Evolutionary conservation across 1,140 invertebrate species (phyloP).

Genomic region (Drosophila pectinifera): DNA sequence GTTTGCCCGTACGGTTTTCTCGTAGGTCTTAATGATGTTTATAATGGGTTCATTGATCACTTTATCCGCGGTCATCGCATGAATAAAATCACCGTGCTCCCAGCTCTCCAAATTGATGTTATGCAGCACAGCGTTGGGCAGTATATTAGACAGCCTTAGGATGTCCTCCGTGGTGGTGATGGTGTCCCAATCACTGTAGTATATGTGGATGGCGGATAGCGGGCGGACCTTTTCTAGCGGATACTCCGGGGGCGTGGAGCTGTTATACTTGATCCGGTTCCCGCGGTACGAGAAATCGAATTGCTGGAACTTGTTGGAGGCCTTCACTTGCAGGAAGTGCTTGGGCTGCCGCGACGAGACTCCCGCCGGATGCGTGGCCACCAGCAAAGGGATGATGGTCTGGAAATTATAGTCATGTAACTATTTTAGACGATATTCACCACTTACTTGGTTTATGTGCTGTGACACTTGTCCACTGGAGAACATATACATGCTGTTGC

Average conservation of each 20-base stretch:
- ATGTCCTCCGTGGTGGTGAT: background rate
- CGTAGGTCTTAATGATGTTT: conserved; percentile 83
- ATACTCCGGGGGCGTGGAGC: conserved; percentile 86
- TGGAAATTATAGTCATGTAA: conserved; percentile 50
- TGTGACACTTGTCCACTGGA: background rate
- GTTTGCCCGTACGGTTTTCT: background rate
- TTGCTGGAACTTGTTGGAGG: conserved; percentile 80
- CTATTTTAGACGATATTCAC: too few species aligned
- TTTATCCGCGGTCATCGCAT: conserved; percentile 78
- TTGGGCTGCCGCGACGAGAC: conserved; percentile 90
- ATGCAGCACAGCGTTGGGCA: conserved; percentile 5
- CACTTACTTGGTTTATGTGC: background rate
- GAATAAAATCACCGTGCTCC: conserved; percentile 81
- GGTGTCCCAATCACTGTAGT: conserved; percentile 89
- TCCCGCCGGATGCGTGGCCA: conserved; percentile 90
- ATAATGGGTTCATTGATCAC: conserved; percentile 82
- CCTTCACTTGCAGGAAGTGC: conserved; percentile 87
- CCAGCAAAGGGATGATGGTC: conserved; percentile 88
- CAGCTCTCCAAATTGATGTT: background rate
- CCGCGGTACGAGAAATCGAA: conserved; percentile 74
- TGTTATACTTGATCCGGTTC: conserved; percentile 84
- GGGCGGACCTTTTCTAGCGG: conserved; percentile 86
- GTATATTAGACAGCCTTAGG: background rate
- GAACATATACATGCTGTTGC: background rate
- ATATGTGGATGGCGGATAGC: conserved; percentile 87